Evolutionary conservation across 2,888 invertebrate genomes (phyloP), one percentile per base, ranked within the genome.

Genomic region (Epirrita christyi): DNA sequence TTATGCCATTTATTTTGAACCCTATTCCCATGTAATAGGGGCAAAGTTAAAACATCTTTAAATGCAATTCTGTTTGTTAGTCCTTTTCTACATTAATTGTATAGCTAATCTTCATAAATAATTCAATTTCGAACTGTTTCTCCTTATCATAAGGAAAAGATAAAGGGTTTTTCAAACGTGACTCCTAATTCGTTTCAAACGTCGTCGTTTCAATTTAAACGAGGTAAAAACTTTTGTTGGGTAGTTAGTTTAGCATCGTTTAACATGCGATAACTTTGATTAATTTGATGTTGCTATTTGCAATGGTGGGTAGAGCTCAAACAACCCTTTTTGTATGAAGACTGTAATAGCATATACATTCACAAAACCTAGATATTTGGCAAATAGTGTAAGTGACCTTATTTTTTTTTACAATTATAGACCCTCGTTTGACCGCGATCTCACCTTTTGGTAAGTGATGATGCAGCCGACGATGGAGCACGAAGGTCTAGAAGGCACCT

Each of bases 161-260:
- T 32, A 0, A 11, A 10, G 7, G 4, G n/a, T 11, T 28, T 11
- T 1, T 11, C 21, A 27, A 28, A 6, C 6, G 42, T n/a, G n/a
- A n/a, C n/a, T n/a, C n/a, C n/a, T n/a, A n/a, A n/a, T 54, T 15
- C 8, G 14, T 41, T 41, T 37, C 27, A 43, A 43, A 42, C 42
- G 41, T 29, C 28, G 8, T 29, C 6, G 0, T 29, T 7, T 29
- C 28, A 29, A 29, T 7, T 7, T 29, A 7, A 29, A 7, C 8
- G 8, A 27, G 40, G 29, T 15, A n/a, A 28, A 50, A 56, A 56
- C 56, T 56, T 56, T 36, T 7, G 32, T n/a, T n/a, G n/a, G n/a
- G n/a, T 11, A 43, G 29, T 37, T 47, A 42, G 14, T 34, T 34
- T 34, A 46, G 8, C 38, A 52, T 40, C 40, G 47, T 15, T 37